A percentile compares a stretch with the other conserved stretches of the same genome.
phyloP scores from a whole-genome alignment of 1,140 invertebrate genomes.

The Trinorchestia longiramus region DNA sequence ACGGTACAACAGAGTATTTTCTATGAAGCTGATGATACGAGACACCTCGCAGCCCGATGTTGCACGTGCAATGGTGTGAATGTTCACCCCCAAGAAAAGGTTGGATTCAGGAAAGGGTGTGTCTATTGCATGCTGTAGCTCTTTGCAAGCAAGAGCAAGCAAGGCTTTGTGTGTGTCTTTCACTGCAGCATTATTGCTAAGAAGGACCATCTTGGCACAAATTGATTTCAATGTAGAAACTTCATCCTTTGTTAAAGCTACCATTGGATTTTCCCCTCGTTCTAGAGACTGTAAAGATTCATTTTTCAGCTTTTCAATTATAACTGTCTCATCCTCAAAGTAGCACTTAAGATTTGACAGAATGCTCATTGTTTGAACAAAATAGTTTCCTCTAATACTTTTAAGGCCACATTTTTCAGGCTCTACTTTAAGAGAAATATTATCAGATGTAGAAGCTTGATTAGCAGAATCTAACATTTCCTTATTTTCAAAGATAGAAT shows the following conservation, averaged over 20 bases:
- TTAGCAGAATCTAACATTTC: background rate
- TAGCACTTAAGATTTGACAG: background rate
- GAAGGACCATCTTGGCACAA: background rate
- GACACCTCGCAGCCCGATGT: background rate
- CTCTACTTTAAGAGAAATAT: background rate
- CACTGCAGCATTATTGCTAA: background rate
- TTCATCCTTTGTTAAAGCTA: background rate
- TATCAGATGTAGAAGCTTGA: background rate
- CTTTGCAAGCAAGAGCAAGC: background rate
- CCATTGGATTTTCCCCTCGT: background rate
- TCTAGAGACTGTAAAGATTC: background rate
- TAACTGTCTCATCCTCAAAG: background rate
- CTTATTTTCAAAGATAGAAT: background rate
- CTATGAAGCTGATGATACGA: conserved; percentile 25
- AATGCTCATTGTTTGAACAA: background rate
- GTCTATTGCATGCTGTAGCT: background rate
- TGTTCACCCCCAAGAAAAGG: background rate
- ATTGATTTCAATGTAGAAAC: background rate
- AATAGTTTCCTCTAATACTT: background rate
- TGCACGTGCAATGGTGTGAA: background rate
- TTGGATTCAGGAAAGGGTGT: background rate
- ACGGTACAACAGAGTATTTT: background rate
- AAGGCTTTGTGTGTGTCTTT: background rate
- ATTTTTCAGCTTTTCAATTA: background rate
- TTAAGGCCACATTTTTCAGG: background rate